Evolutionary conservation across 2,797 vertebrate species (phyloP).

Genomic region (Tragelaphus oryx): DNA sequence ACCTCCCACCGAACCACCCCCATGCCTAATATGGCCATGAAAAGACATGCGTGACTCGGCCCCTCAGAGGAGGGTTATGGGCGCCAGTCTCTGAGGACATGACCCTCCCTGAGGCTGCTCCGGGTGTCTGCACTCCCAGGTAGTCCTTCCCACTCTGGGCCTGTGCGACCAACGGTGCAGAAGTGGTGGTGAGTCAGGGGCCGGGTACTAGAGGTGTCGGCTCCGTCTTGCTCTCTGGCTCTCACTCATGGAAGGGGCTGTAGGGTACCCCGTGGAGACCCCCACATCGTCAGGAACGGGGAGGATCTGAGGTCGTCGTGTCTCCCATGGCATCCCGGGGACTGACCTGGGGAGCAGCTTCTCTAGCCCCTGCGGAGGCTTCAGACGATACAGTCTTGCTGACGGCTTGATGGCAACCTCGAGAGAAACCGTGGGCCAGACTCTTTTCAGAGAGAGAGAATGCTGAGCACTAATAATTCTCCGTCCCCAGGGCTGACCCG

Average conservation of each 20-base stretch:
- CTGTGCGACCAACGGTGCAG: not conserved
- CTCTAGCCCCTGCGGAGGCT: not conserved
- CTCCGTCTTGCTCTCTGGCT: not conserved
- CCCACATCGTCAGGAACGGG: not conserved
- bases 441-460: not conserved
- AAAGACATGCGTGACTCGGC: not conserved
- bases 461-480: not conserved
- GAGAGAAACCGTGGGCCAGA: not conserved
- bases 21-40: accelerated
- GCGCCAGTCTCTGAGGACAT: accelerated
- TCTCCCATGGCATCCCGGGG: not conserved
- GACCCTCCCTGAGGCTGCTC: not conserved
- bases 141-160: not conserved
- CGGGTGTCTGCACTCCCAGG: too few species aligned
- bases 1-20: not conserved
- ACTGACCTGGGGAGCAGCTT: not conserved
- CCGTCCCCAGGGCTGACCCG: not conserved
- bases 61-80: not conserved
- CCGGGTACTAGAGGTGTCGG: accelerated
- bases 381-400: not conserved
- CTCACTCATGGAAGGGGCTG: not conserved
- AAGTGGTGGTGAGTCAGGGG: not conserved
- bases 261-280: not conserved
- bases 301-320: not conserved
- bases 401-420: not conserved